Evolutionary conservation across 1,140 invertebrate genomes (phyloP), one percentile per base, ranked within the genome.

Genomic region (Diploscapter pachys): DNA sequence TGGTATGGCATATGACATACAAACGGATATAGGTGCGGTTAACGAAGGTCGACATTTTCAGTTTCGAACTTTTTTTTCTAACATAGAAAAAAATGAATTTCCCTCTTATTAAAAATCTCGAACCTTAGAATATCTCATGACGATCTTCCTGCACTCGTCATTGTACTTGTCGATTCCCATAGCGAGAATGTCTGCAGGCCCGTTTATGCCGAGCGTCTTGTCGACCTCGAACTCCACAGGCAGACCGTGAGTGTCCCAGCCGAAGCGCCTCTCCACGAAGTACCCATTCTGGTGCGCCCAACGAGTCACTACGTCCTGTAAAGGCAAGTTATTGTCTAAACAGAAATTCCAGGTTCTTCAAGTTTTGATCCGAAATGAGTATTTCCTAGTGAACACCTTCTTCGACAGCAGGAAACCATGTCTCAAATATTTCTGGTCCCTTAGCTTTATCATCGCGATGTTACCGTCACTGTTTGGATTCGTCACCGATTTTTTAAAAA

Each of bases 241-340:
- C 53, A 99, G 87, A 31, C 97, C 97, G 88, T 99, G 97, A 81
- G 93, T 96, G 89, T 99, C 97, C 97, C 97, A 99, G 9, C 97
- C 97, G 89, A 99, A 99, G 63, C 96, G 88, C 71, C 97, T 90
- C 85, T 99, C 96, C 5, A 99, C 96, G 87, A 99, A 90, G 86
- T 89, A 94, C 0, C 96, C 96, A 87, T 91, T 93, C 86, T 98
- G 95, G 88, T 97, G 93, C 4, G 96, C 96, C 89, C 94, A 98
- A 73, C 96, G 88, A 0, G 96, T 98, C 0, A 99, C 93, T 79
- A 98, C 92, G 88, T 99, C 97, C 88, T 99, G 99, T 72, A 31
- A 59, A 31, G 57, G 31, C 57, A 59, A 11, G 2, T 59, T 59
- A 31, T 11, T 59, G 9, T 31, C 2, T 59, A 31, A 11, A 31